Base-by-base conservation (phyloP, 2,797 vertebrate genomes). In the Gallinago nigripennis region DNA sequence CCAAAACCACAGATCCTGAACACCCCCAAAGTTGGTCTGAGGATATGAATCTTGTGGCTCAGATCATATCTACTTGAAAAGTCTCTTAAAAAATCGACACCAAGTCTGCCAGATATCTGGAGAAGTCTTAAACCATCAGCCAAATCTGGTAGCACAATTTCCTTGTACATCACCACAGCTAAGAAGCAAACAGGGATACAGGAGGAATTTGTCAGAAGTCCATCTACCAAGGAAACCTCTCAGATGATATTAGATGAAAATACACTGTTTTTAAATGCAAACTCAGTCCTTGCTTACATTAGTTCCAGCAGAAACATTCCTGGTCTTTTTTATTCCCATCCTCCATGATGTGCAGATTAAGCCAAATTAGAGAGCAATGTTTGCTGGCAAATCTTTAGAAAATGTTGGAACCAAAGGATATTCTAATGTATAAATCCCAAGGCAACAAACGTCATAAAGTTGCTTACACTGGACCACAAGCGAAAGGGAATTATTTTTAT, bases 401-500 rank as follows among this genome's bases (percentile, higher is more conserved):
- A 94, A 94, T 56, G 37, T 72, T 94, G 97, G 97, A 97, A 96
- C 51, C 81, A 77, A 94, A 96, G 66, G 92, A 92, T 92, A 83
- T 96, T 95, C 95, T 93, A 71, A 95, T 20, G 35, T 94, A 88
- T 88, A 95, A 97, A 97, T 96, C 92, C 94, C 93, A 79, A 91
- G 80, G 95, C 92, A 97, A 95, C 91, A 86, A 96, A 96, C 27
- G 77, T 95, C 72, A 93, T 56, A 33, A 66, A 75, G 80, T 95
- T 97, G 95, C 94, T 97, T 97, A 95, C 87, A 95, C 93, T 97
- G 96, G 96, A 97, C 61, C 66, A 78, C 31, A 41, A 82, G 69
- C 53, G 68, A 89, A 81, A 85, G 61, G 65, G 77, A 79, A 91
- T 77, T 68, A 80, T 81, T 96, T 95, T 89, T 84, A 77, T 77